phyloP scores from a whole-genome alignment of 2,113 vertebrate genomes.

The Grus americana region DNA sequence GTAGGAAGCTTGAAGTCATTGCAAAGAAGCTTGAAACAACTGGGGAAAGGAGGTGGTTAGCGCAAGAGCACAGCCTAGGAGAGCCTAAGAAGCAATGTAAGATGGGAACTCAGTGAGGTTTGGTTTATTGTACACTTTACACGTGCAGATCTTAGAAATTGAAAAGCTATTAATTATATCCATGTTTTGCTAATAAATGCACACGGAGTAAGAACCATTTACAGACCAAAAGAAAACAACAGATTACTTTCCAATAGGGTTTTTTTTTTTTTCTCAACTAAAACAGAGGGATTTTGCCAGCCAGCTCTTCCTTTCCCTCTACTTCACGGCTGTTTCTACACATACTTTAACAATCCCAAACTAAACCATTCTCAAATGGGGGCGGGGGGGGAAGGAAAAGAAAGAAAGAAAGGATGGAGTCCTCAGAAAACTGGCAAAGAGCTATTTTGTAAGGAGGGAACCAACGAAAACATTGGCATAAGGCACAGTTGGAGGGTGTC shows the following conservation, averaged over 20 bases:
- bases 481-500: constrained; percentile 74
- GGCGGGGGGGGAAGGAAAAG: fast-evolving
- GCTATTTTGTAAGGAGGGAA: constrained; percentile 69
- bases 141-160: not conserved
- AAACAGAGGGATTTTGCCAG: not conserved
- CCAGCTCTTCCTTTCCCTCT: constrained; percentile 43
- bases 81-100: not conserved
- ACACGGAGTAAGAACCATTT: constrained; percentile 1
- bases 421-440: constrained; percentile 69
- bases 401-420: constrained; percentile 58
- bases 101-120: not conserved
- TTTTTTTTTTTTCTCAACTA: constrained; percentile 13
- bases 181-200: not conserved
- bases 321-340: constrained; percentile 58
- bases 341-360: constrained; percentile 50
- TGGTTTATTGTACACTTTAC: not conserved
- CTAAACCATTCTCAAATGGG: not conserved
- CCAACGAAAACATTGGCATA: constrained; percentile 65
- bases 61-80: not conserved
- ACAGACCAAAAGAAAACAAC: not conserved
- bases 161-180: not conserved
- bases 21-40: not conserved
- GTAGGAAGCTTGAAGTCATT: not conserved
- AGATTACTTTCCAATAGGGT: constrained; percentile 1
- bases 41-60: not conserved